Evolutionary conservation across 2,888 invertebrate species (phyloP), one percentile per base, ranked within the genome.

Genomic region (Spodoptera exigua): DNA sequence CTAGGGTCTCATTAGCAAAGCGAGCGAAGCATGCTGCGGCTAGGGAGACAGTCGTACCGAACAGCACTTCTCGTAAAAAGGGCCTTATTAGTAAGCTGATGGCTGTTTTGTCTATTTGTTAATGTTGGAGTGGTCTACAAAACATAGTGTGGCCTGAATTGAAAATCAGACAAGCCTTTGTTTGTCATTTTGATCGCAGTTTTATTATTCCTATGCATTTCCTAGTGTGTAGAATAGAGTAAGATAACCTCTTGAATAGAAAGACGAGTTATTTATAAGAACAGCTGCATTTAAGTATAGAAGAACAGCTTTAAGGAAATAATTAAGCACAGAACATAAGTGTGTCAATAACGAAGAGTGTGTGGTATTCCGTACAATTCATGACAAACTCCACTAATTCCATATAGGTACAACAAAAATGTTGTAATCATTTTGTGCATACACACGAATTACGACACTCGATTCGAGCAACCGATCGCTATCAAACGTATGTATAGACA

Each of bases 1-100:
- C 82, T 79, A 82, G 84, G 76, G 83, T 76, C 88, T 88, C 87
- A 88, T 88, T 88, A 88, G 85, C 71, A 76, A 68, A 79, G 78
- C 79, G 80, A 82, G 79, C 81, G 82, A 81, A 70, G 81, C 85
- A 81, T 83, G 79, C 79, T 72, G 78, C 61, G 76, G 80, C 76
- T 69, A 75, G 72, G 58, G 74, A 72, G 74, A 72, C 73, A 73
- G 74, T 71, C 68, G 63, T 72, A 67, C 73, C 78, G 79, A 73
- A 73, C 70, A 74, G 65, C 68, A 66, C 76, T 63, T 62, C 60
- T 59, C 48, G 49, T 61, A 75, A 68, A 70, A 71, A 79, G 81
- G 68, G 74, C 73, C 80, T 82, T 83, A 83, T 83, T 83, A 83
- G 68, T 70, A 73, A 58, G 70, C 64, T 51, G 65, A 76, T 62